These are phyloP conservation scores for Abscondita cerata DNA, from an alignment of 2,888 invertebrate genomes.

Conservation along the genomic window DNA sequence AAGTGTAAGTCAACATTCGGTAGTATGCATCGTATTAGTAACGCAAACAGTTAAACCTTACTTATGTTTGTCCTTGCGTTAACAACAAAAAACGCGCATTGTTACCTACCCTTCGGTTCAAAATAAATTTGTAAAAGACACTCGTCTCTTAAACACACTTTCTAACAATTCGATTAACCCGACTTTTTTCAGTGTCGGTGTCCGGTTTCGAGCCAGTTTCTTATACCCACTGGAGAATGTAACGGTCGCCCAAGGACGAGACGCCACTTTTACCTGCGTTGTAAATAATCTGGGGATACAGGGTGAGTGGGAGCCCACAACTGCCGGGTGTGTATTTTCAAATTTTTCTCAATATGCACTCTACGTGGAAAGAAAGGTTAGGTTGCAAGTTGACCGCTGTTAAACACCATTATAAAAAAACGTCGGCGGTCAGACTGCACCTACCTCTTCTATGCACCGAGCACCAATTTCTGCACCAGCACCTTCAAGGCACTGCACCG, in stretches of 20 bases:
- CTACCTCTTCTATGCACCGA: slow-evolving; percentile 37
- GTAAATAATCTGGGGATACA: slow-evolving; percentile 83
- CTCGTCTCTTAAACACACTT: too few relatives aligned
- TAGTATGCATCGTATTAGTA: slow-evolving; percentile 52
- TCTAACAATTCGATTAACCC: too few relatives aligned
- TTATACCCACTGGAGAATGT: slow-evolving; percentile 81
- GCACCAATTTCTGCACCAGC: slow-evolving; percentile 36
- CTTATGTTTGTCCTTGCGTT: slow-evolving; percentile 30
- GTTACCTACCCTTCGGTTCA: background rate
- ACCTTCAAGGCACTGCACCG: slow-evolving; percentile 31
- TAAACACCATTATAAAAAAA: background rate
- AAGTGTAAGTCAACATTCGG: slow-evolving; percentile 58
- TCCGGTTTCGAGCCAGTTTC: slow-evolving; percentile 81
- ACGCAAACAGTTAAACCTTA: slow-evolving; percentile 52
- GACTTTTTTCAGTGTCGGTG: slow-evolving; percentile 63
- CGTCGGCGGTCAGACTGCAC: slow-evolving; percentile 35
- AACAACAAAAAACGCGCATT: slow-evolving; percentile 24
- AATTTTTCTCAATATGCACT: slow-evolving; percentile 38
- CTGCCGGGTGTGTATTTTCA: slow-evolving; percentile 81
- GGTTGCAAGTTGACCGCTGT: slow-evolving; percentile 32
- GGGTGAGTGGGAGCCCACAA: slow-evolving; percentile 91
- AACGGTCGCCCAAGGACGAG: slow-evolving; percentile 82
- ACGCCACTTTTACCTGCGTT: slow-evolving; percentile 85
- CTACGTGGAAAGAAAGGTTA: slow-evolving; percentile 17
- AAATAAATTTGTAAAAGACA: too few relatives aligned